Evolutionary conservation across 2,888 invertebrate genomes (phyloP).

Genomic region (Eulithis testata): DNA sequence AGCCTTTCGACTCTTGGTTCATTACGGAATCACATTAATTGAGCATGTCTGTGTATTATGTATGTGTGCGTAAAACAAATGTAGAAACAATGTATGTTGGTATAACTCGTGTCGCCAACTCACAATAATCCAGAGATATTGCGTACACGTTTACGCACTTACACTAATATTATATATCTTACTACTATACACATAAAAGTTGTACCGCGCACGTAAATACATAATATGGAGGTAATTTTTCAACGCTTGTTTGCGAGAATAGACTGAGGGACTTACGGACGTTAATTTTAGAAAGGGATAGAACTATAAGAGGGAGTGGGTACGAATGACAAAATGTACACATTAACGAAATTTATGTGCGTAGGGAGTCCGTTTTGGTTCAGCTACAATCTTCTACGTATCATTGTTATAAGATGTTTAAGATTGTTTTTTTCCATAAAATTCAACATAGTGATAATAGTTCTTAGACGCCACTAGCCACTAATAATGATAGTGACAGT

Average conservation of each 20-base stretch:
- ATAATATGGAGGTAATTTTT: conserved; percentile 61
- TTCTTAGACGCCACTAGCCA: too few relatives aligned
- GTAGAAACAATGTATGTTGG: conserved; percentile 38
- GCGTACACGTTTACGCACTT: conserved; percentile 60
- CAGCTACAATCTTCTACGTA: conserved; percentile 34
- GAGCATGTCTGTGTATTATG: conserved; percentile 3
- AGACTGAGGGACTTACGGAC: conserved; percentile 57
- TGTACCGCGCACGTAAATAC: conserved; percentile 28
- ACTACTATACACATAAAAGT: conserved; percentile 41
- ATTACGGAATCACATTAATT: conserved; percentile 13
- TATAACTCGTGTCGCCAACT: conserved; percentile 45
- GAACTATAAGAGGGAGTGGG: conserved; percentile 49
- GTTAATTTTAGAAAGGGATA: conserved; percentile 72
- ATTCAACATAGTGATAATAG: neutral
- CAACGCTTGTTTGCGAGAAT: conserved; percentile 60
- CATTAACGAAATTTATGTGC: conserved; percentile 70
- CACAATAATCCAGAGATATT: conserved; percentile 55
- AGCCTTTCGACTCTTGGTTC: conserved; percentile 12
- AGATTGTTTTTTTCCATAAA: conserved; percentile 9
- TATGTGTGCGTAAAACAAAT: conserved; percentile 28
- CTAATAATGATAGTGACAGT: conserved; percentile 1
- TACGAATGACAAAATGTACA: conserved; percentile 60
- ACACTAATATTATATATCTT: conserved; percentile 54
- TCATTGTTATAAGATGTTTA: conserved; percentile 20
- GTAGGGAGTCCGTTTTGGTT: conserved; percentile 52